Conservation (phyloP, 1,140 invertebrate genomes). For the Hyles euphorbiae region DNA sequence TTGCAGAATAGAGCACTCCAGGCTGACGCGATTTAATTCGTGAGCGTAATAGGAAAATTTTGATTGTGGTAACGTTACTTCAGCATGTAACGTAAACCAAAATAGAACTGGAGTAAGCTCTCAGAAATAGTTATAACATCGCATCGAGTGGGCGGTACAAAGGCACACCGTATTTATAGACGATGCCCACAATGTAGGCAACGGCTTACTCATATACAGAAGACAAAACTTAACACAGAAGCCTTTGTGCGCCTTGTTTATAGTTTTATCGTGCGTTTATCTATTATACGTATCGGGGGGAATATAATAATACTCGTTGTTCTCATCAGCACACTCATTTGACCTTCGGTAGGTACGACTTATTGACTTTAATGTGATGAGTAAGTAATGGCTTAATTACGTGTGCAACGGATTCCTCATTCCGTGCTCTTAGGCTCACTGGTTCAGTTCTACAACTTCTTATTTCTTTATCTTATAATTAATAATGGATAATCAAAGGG, state of each 20-base stretch:
- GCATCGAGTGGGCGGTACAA: slow-evolving; percentile 15
- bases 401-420: no score
- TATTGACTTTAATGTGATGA: no score
- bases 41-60: background rate
- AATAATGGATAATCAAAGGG: no score
- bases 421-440: no score
- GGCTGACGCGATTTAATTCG: no score
- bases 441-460: no score
- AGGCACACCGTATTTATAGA: slow-evolving; percentile 22
- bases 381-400: no score
- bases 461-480: no score
- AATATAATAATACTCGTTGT: slow-evolving; percentile 3
- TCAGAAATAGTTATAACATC: slow-evolving; percentile 15
- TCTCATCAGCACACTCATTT: no score
- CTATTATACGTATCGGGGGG: background rate
- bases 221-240: background rate
- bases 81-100: background rate
- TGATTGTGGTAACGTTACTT: background rate
- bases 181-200: slow-evolving; percentile 12
- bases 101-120: slow-evolving; percentile 20
- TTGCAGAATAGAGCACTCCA: no score
- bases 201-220: slow-evolving; percentile 10
- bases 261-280: slow-evolving; percentile 12
- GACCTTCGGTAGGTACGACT: no score
- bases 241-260: slow-evolving; percentile 20